phyloP scores from a whole-genome alignment of 2,888 invertebrate species.

The Eilema depressum region DNA sequence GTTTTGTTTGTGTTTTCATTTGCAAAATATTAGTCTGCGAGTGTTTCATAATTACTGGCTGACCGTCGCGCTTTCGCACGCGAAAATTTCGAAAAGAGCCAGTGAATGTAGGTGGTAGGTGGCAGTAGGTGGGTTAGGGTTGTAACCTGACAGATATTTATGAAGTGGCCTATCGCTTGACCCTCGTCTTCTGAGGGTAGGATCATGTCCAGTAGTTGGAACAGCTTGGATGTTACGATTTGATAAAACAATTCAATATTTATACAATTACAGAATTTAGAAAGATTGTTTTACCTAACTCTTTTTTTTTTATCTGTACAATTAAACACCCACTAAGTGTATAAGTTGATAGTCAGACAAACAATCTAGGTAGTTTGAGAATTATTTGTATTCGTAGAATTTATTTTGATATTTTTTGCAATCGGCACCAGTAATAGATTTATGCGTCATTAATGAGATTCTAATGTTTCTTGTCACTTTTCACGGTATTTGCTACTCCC shows the following conservation, averaged over 20 bases:
- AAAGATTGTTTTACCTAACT: neutral
- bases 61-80: neutral
- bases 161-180: neutral
- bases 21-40: neutral
- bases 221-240: neutral
- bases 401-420: no score
- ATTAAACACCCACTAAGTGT: no score
- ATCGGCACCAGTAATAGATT: no score
- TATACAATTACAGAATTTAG: neutral
- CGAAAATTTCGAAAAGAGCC: neutral
- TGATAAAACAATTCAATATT: neutral
- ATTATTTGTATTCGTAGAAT: no score
- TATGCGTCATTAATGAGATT: no score
- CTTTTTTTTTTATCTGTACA: no score
- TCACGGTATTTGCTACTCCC: no score
- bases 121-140: no score
- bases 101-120: no score
- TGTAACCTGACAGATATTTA: neutral
- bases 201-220: conserved; percentile 2
- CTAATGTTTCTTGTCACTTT: no score
- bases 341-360: no score
- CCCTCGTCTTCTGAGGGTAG: neutral
- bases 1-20: neutral
- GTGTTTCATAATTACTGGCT: neutral
- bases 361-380: no score